Evolutionary conservation across 1,140 invertebrate genomes (phyloP).

Genomic region (Leptopilina clavipes): DNA sequence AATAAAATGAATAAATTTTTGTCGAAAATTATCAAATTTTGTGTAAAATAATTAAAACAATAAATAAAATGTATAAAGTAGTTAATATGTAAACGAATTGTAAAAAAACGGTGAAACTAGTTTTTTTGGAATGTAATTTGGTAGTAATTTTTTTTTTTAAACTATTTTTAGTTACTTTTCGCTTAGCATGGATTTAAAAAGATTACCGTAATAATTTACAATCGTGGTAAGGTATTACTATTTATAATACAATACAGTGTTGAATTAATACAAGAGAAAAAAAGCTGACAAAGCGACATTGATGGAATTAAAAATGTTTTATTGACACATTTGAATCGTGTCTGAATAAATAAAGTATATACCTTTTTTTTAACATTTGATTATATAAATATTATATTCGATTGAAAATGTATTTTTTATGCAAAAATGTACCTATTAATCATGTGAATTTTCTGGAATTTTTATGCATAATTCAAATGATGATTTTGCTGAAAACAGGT

Average conservation of each 20-base stretch:
- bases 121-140: too few species aligned
- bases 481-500: conserved; percentile 12
- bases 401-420: conserved; percentile 17
- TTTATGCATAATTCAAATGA: conserved; percentile 17
- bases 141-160: background rate
- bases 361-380: background rate
- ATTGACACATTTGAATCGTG: conserved; percentile 8
- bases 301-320: conserved; percentile 12
- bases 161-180: conserved; percentile 9
- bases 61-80: too few species aligned
- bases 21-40: too few species aligned
- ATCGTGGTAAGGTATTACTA: conserved; percentile 4
- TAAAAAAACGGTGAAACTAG: too few species aligned
- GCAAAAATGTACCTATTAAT: conserved; percentile 18
- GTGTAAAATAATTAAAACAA: too few species aligned
- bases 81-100: too few species aligned
- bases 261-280: conserved; percentile 14
- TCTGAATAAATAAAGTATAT: conserved; percentile 5
- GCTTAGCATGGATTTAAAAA: conserved; percentile 6
- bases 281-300: conserved; percentile 11
- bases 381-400: conserved; percentile 17
- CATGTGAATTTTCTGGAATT: conserved; percentile 20
- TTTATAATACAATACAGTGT: conserved; percentile 11
- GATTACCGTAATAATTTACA: conserved; percentile 8
- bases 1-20: too few species aligned